Evolutionary conservation across 2,888 invertebrate species (phyloP).

Genomic region (Noctua janthina): DNA sequence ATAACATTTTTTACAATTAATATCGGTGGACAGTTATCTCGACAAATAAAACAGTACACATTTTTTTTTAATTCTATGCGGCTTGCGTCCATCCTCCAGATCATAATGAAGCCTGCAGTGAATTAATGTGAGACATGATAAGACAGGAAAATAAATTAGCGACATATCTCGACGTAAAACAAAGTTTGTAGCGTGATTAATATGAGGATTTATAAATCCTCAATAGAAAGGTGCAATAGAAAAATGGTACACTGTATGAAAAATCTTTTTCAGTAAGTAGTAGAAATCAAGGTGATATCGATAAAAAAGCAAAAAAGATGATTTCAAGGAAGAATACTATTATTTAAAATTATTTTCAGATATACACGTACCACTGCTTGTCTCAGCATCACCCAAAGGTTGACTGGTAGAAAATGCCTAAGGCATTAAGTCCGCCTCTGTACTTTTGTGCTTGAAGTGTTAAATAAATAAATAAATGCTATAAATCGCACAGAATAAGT

Average conservation of each 20-base stretch:
- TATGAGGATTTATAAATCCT: background rate
- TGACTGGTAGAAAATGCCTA: too few species aligned
- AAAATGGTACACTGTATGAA: background rate
- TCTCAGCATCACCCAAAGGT: too few species aligned
- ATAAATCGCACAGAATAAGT: constrained; percentile 11
- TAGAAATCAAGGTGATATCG: background rate
- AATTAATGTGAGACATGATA: background rate
- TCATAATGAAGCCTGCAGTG: background rate
- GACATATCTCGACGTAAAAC: background rate
- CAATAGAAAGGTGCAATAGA: background rate
- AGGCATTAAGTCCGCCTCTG: too few species aligned
- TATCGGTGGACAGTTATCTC: background rate
- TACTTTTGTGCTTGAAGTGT: too few species aligned
- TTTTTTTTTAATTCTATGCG: background rate
- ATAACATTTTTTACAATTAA: background rate
- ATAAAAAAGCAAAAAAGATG: background rate
- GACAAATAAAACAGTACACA: too few species aligned
- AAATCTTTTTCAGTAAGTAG: background rate
- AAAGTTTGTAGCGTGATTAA: background rate
- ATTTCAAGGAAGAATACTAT: background rate
- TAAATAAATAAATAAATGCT: background rate
- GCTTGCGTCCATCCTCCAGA: background rate
- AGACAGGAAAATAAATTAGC: background rate
- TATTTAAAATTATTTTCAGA: too few species aligned
- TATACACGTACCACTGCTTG: too few species aligned